Evolutionary conservation across 2,797 vertebrate species (phyloP), one percentile per base, ranked within the genome.

Genomic region (Gephyroberyx darwinii): DNA sequence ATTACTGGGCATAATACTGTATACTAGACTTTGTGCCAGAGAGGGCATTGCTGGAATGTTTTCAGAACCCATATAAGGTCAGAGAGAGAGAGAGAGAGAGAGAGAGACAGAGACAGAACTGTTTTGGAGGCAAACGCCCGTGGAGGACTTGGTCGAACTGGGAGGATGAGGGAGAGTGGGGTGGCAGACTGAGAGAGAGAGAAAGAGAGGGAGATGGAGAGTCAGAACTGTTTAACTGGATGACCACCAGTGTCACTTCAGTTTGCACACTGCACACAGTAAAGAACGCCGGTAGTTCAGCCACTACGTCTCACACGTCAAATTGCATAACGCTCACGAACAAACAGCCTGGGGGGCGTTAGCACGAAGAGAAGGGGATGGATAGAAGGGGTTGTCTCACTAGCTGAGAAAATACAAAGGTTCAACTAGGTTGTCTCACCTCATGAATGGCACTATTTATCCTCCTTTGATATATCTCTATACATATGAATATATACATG

Each of bases 401-500:
- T 20, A 35, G 72, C 71, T 17, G 19, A 37, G 54, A 53, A 62
- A 33, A 20, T 8, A 8, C 39, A 74, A 47, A 2, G 14, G 51
- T 48, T 58, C 6, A 84, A 75, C 65, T 78, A 75, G 70, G 69
- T 73, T 41, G 65, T 78, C 80, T 85, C 84, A 82, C 84, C 71
- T 85, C 82, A 89, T 88, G 86, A 90, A 88, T 80, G 83, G 67
- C 88, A 84, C 87, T 92, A 88, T 91, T 84, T 93, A 93, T 83
- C 88, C 90, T 88, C 75, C 89, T 90, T 89, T 89, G 85, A 83
- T 93, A 90, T 94, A 94, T 91, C 89, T 90, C 88, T 91, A 92
- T 92, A 89, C 89, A 92, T 92, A 92, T 81, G 85, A 86, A 89
- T 89, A 93, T 92, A 92, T 92, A 92, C 90, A 89, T 89, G 87